These are phyloP conservation scores for Belgica antarctica DNA, from an alignment of 2,888 invertebrate species.

Conservation along the genomic window DNA sequence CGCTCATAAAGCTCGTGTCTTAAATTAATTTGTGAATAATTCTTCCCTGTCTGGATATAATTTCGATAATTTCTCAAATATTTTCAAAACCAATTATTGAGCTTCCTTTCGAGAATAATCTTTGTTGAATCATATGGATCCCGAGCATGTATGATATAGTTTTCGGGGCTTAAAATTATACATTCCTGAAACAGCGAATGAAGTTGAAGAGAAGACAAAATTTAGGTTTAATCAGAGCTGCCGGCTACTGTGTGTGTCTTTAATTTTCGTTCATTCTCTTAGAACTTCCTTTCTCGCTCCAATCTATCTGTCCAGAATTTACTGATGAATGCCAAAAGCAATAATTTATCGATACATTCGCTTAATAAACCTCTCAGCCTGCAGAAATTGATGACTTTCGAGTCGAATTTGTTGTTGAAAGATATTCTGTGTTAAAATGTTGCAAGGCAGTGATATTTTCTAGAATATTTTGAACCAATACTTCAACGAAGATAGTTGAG, in stretches of 20 bases:
- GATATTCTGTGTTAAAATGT: too few relatives aligned
- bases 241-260: slow-evolving; percentile 26
- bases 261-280: neutral
- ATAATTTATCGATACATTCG: slow-evolving; percentile 11
- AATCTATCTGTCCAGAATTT: slow-evolving; percentile 6
- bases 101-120: slow-evolving; percentile 1
- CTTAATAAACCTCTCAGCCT: slow-evolving; percentile 29
- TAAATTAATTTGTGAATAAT: neutral
- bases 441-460: too few relatives aligned
- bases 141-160: neutral
- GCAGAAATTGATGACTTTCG: slow-evolving; percentile 7
- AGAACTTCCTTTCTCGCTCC: slow-evolving; percentile 22
- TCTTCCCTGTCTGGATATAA: neutral
- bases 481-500: too few relatives aligned
- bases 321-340: slow-evolving; percentile 10
- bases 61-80: neutral
- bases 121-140: slow-evolving; percentile 12
- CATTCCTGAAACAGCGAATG: neutral
- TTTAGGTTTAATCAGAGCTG: slow-evolving; percentile 22
- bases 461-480: too few relatives aligned
- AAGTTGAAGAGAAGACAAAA: neutral
- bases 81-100: neutral
- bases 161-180: neutral
- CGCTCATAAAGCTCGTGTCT: slow-evolving; percentile 17
- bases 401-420: too few relatives aligned